These are phyloP conservation scores for Metopolophium dirhodum DNA, from an alignment of 1,140 invertebrate genomes.

Conservation along the genomic window DNA sequence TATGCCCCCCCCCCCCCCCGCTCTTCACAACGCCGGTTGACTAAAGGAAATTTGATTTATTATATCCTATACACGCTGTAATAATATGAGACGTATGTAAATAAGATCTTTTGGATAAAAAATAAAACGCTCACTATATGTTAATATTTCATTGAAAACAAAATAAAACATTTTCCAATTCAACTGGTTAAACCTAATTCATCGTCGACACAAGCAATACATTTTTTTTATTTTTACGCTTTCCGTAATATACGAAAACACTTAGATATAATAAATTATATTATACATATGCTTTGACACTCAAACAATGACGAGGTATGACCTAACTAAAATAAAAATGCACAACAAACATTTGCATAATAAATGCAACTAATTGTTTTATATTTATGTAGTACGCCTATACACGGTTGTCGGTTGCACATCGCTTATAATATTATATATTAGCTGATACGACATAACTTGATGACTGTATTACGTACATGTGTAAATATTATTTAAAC, in stretches of 20 bases:
- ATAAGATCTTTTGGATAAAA: not conserved
- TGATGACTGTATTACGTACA: not conserved
- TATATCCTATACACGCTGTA: not conserved
- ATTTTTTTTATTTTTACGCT: not conserved
- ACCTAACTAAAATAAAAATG: not conserved
- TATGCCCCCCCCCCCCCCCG: not conserved
- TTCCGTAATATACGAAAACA: not conserved
- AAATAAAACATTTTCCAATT: not conserved
- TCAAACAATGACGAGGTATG: not conserved
- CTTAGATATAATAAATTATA: not conserved
- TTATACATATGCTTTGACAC: not conserved
- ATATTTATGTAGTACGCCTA: not conserved
- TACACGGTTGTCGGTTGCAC: not conserved
- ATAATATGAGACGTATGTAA: not conserved
- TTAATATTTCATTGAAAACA: not conserved
- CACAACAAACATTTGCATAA: not conserved
- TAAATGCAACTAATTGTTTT: not conserved
- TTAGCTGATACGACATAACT: not conserved
- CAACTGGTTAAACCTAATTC: not conserved
- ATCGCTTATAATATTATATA: not conserved
- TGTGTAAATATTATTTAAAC: not conserved
- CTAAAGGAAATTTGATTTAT: not conserved
- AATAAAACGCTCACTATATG: not conserved
- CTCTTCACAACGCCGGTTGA: not conserved
- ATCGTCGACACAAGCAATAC: not conserved